Base-by-base conservation (phyloP, 1,140 invertebrate species). In the Plutomurus gul region DNA sequence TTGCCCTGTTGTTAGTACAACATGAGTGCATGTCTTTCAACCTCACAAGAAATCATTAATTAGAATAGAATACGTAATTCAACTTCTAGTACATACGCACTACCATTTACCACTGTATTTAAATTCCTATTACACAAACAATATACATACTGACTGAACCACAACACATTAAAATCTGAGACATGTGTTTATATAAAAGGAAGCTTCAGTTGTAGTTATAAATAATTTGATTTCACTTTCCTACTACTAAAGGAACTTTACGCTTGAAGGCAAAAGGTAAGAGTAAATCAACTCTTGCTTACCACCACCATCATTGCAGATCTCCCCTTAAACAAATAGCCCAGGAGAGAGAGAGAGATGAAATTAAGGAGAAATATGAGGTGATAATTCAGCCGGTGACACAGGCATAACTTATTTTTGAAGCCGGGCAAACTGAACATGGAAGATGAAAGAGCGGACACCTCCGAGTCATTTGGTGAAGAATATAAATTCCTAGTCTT, bases 361-460 rank as follows among this genome's bases (percentile, higher is more conserved):
- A 56, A 56, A 56, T 56, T 25, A 30, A 65, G 56, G 56, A 30
- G 56, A 65, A 65, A 36, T 65, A 65, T 65, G 56, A 65, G 27
- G 56, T 65, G 56, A 65, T 65, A 65, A 65, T 65, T 65, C 56
- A 65, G 56, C 30, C 36, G 56, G 56, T 65, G 56, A 65, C 56
- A 65, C 18, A 65, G 2, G 27, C 25, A 65, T 65, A 65, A 65
- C 56, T 65, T 65, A 60, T 11, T 65, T 7, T n/a, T 33, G 27
- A 6, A 60, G 13, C 47, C 27, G 51, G 16, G 30, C 56, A 65
- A 60, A n/a, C n/a, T 60, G 11, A 16, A 33, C 27, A 11, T 25
- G 30, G 16, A 65, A 65, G 56, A 65, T 65, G 56, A 65, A 65
- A 65, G 56, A 65, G 56, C 18, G 56, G 27, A 65, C 56, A 65